Base-by-base conservation (phyloP, 2,797 vertebrate species). In the Prunella strophiata region DNA sequence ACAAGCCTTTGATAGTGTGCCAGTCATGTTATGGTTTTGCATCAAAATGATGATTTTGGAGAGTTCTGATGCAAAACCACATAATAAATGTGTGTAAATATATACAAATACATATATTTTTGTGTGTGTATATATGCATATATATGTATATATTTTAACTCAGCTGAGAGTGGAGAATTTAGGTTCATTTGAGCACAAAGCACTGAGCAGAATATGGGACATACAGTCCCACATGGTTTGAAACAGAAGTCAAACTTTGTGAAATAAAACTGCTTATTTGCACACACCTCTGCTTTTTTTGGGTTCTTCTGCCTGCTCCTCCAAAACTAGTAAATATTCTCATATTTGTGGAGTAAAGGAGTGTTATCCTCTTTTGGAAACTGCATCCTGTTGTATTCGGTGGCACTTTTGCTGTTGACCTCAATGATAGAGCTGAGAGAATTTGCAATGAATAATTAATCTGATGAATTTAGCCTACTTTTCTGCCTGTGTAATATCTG, bases 401-500 rank as follows among this genome's bases (percentile, higher is more conserved):
- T 95, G 86, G 57, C 72, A 93, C 42, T 95, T 93, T 66, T 88
- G 54, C 86, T 81, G 90, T 85, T 96, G 94, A 96, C 95, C 94
- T 96, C 91, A 91, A 80, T 93, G 94, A 77, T 9, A 88, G 81
- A 93, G 89, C 85, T 90, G 70, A 77, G 85, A 93, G 96, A 94
- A 93, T 94, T 94, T 93, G 74, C 57, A 82, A 96, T 97, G 85
- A 96, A 97, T 97, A 96, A 97, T 97, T 97, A 95, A 97, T 91
- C 89, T 85, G 91, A 91, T 91, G 80, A 96, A 93, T 93, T 96
- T 95, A 96, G 92, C 94, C 94, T 97, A 96, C 91, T 95, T 96
- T 96, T 94, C 91, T 87, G 93, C 91, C 93, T 94, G 93, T 9
- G 0, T 88, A 96, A 77, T 94, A 94, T 96, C 85, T 95, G 85